Evolutionary conservation across 2,888 invertebrate genomes (phyloP).

Genomic region (Resseliella maxima): DNA sequence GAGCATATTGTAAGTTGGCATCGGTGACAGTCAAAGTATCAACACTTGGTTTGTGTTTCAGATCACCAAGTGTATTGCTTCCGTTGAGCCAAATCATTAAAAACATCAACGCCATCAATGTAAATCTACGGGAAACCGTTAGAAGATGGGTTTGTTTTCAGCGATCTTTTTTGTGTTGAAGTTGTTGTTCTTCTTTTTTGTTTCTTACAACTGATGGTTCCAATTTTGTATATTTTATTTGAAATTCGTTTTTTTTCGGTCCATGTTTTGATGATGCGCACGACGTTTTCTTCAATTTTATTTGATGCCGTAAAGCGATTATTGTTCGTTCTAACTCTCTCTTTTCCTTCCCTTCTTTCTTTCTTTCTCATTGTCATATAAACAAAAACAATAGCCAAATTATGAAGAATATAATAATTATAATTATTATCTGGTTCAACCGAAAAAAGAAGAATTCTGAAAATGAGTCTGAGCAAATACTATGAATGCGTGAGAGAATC

Average conservation of each 20-base stretch:
- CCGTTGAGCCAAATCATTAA: conserved; percentile 16
- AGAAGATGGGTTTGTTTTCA: conserved; percentile 18
- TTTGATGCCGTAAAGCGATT: conserved; percentile 7
- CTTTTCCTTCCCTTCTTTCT: background rate
- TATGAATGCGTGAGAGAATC: background rate
- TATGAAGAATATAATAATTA: background rate
- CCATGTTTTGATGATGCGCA: conserved; percentile 4
- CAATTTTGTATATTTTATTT: conserved; percentile 8
- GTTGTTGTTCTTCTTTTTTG: background rate
- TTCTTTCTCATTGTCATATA: background rate
- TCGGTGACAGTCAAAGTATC: conserved; percentile 13
- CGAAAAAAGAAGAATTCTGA: conserved; percentile 2
- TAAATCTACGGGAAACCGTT: conserved; percentile 6
- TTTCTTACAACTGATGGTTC: background rate
- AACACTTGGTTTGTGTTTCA: background rate
- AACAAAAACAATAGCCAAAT: conserved; percentile 1
- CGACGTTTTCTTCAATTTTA: background rate
- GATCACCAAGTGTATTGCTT: background rate
- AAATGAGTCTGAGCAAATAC: background rate
- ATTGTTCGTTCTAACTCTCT: background rate
- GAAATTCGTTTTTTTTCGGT: background rate
- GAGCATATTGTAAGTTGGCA: background rate
- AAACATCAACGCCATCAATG: conserved; percentile 25
- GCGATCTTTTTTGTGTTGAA: background rate
- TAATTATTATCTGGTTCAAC: conserved; percentile 21